Base-by-base conservation (phyloP, 2,888 invertebrate genomes). In the Junonia oenone region DNA sequence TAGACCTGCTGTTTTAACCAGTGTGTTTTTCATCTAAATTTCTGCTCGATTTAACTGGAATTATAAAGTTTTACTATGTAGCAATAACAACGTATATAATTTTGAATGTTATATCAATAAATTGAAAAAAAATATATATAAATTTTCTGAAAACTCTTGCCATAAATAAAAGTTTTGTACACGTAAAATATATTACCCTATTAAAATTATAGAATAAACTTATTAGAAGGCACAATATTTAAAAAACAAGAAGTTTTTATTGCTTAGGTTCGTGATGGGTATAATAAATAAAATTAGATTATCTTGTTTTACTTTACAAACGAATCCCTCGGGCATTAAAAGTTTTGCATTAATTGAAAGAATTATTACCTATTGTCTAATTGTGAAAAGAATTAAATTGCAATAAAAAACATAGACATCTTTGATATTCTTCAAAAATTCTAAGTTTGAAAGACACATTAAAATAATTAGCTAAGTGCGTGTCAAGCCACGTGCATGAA, bases 241-340 rank as follows among this genome's bases (percentile, higher is more conserved):
- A 29, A 47, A 40, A 54, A 31, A 13, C 22, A 47, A 54, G 33
- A 54, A 47, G 47, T 47, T 52, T 52, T 45, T 22, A 45, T 45
- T 11, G n/a, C 17, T 19, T 27, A 4, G n/a, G n/a, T n/a, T 33
- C 11, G 31, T 33, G n/a, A 33, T 11, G 31, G 1, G 31, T 11
- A 19, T 19, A 17, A 15, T 17, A 26, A 48, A 54, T 48, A 40
- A 54, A 5, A 48, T 26, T 48, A 22, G 48, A 54, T 26, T 43
- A 33, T 38, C 4, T 15, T 33, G 9, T 43, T 54, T 43, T 40
- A 14, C 14, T 31, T 33, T 54, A 54, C 31, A 22, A 3, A 15
- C 22, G 22, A 43, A 48, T 43, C 40, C 47, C 26, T 17, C 22
- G n/a, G 47, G 47, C 53, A 37, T n/a, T 33, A 40, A 47, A 52